Conservation (phyloP, 2,888 invertebrate genomes). For the Minunthozetes semirufus region DNA sequence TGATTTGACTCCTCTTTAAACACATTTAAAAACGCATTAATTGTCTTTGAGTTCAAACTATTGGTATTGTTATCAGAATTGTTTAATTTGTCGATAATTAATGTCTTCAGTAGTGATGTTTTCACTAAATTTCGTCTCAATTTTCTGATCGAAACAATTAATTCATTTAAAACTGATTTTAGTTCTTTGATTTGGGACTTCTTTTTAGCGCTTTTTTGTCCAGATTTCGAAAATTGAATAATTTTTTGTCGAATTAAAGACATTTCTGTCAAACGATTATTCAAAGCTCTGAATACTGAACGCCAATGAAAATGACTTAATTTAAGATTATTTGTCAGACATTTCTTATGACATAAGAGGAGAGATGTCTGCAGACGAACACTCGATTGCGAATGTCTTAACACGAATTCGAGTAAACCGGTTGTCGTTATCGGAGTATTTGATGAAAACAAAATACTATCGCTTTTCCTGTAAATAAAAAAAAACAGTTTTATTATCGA, state of each 20-base stretch:
- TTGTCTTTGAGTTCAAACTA: neutral
- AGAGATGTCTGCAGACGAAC: constrained; percentile 39
- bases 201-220: neutral
- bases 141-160: constrained; percentile 2
- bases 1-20: neutral
- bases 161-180: neutral
- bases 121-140: neutral
- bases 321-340: constrained; percentile 38
- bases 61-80: neutral
- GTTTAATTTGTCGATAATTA: constrained; percentile 12
- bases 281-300: neutral
- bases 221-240: neutral
- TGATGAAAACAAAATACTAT: constrained; percentile 63
- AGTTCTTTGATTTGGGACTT: constrained; percentile 3
- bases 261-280: neutral
- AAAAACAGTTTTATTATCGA: constrained; percentile 30
- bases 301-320: constrained; percentile 8
- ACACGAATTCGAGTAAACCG: constrained; percentile 63
- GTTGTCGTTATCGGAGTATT: constrained; percentile 58
- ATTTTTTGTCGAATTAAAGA: constrained; percentile 26
- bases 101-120: neutral
- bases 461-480: constrained; percentile 56
- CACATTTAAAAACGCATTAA: neutral
- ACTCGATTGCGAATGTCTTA: constrained; percentile 48
- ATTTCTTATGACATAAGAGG: constrained; percentile 39